Percentiles rank a stretch among this genome's conserved stretches.
These are phyloP conservation scores for Rhinophrynus dorsalis DNA, from an alignment of 2,797 vertebrate genomes.

Conservation along the genomic window DNA sequence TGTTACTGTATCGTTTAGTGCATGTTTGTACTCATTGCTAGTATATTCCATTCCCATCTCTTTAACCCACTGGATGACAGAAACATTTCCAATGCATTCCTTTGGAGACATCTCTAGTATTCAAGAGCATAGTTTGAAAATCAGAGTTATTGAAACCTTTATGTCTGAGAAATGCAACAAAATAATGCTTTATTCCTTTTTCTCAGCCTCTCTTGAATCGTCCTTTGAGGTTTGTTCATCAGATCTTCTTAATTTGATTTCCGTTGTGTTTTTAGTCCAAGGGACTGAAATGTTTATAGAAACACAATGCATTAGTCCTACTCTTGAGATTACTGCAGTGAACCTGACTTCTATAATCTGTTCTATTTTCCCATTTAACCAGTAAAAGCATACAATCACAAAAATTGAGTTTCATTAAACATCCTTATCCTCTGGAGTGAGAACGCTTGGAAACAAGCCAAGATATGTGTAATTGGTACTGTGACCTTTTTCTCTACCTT, in stretches of 20 bases:
- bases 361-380: conserved; percentile 9
- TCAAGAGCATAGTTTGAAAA: too few relatives aligned
- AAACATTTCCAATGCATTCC: too few relatives aligned
- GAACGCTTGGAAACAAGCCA: conserved; percentile 13
- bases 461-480: conserved; percentile 5
- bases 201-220: background rate
- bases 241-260: conserved; percentile 15
- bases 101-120: too few relatives aligned
- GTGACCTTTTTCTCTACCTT: conserved; percentile 9
- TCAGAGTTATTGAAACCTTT: too few relatives aligned
- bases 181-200: too few relatives aligned
- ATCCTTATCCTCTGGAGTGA: conserved; percentile 21
- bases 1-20: too few relatives aligned
- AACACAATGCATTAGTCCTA: conserved; percentile 19
- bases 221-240: conserved; percentile 2
- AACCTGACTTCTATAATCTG: conserved; percentile 20
- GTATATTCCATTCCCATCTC: too few relatives aligned
- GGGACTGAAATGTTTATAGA: conserved; percentile 10
- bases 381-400: conserved; percentile 32
- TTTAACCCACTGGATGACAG: too few relatives aligned
- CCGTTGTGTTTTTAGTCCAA: conserved; percentile 3
- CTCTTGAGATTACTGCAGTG: conserved; percentile 27
- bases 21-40: too few relatives aligned
- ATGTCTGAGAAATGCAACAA: too few relatives aligned
- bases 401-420: conserved; percentile 40